These are phyloP conservation scores for Callithrix jacchus DNA, from an alignment of 2,113 vertebrate species.

Conservation along the genomic window DNA sequence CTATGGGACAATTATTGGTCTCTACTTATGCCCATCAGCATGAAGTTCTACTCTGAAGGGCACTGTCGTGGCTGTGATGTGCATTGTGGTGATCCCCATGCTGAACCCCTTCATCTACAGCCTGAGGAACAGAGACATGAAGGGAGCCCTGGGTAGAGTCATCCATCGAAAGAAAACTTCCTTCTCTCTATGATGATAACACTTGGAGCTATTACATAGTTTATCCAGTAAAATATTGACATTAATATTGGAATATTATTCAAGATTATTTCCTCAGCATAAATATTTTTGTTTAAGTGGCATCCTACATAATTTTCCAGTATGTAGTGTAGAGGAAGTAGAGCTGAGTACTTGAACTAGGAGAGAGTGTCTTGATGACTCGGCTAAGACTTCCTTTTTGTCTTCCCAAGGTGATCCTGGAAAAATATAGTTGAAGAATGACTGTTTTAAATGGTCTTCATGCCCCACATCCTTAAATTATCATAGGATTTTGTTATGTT, in stretches of 20 bases:
- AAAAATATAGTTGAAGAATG: neutral
- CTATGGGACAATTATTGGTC: slow-evolving; percentile 66
- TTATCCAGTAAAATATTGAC: neutral
- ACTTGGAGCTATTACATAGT: neutral
- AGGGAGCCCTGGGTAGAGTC: slow-evolving; percentile 45
- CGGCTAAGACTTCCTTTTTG: neutral
- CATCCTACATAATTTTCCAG: neutral
- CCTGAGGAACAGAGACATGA: slow-evolving; percentile 74
- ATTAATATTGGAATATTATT: neutral
- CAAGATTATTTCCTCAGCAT: neutral
- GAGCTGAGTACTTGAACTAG: neutral
- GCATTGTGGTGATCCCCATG: slow-evolving; percentile 73
- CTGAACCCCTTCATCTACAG: slow-evolving; percentile 76
- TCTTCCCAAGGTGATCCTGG: neutral
- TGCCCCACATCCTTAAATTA: neutral
- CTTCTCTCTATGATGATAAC: neutral
- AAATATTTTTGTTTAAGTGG: neutral
- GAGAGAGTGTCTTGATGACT: neutral
- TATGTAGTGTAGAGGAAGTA: neutral
- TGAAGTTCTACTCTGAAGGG: slow-evolving; percentile 55
- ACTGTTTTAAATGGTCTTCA: neutral
- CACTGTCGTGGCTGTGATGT: slow-evolving; percentile 70
- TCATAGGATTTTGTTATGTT: neutral
- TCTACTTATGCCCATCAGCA: slow-evolving; percentile 63
- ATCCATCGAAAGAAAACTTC: neutral